Evolutionary conservation across 2,113 vertebrate genomes (phyloP).

Genomic region (Phrynosoma platyrhinos): DNA sequence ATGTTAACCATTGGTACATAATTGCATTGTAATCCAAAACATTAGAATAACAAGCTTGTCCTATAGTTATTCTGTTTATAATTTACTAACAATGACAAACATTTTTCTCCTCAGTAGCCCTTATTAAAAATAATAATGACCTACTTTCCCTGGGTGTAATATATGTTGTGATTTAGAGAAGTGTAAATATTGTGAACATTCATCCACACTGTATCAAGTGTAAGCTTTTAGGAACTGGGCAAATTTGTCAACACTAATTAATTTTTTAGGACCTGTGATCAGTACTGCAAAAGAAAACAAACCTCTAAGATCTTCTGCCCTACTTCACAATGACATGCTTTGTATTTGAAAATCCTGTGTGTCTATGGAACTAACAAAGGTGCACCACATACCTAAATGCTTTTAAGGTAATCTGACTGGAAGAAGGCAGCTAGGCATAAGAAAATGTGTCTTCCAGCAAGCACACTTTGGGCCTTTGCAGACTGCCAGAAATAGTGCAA

Average conservation of each 20-base stretch:
- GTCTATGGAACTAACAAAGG: constrained; percentile 14
- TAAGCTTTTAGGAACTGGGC: background rate
- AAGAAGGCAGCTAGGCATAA: background rate
- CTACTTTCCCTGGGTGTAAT: background rate
- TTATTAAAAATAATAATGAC: background rate
- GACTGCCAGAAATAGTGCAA: no score
- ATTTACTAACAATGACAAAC: background rate
- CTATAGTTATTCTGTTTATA: background rate
- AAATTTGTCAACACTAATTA: constrained; percentile 28
- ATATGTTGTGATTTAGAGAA: background rate
- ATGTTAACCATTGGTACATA: background rate
- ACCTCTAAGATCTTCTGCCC: background rate
- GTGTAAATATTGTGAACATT: constrained; percentile 22
- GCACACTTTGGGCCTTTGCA: no score
- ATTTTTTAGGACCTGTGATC: constrained; percentile 15
- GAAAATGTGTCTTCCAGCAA: background rate
- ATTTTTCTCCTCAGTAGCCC: background rate
- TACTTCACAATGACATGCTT: constrained; percentile 15
- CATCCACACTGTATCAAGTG: constrained; percentile 28
- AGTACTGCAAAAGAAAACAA: constrained; percentile 11
- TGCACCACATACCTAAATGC: constrained; percentile 11
- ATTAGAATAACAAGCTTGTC: background rate
- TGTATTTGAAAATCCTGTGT: background rate
- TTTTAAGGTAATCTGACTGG: background rate
- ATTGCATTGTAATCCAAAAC: background rate